These are phyloP conservation scores for Bellardia bayeri DNA, from an alignment of 2,888 invertebrate species.

Conservation along the genomic window DNA sequence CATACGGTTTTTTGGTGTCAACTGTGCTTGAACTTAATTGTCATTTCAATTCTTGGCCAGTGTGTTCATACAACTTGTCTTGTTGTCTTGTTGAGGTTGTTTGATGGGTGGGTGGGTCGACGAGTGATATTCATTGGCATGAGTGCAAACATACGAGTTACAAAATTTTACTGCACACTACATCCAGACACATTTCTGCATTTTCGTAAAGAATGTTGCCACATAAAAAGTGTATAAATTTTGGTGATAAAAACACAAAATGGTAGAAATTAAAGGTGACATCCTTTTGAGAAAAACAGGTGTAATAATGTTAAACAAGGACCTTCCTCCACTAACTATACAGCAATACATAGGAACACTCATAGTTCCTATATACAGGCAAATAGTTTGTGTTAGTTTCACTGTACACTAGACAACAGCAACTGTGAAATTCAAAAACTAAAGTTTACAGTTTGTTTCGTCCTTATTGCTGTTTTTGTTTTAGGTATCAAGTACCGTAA, in stretches of 20 bases:
- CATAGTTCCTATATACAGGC: not conserved
- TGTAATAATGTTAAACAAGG: slow-evolving; percentile 26
- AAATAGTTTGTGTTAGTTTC: not conserved
- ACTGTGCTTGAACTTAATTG: slow-evolving; percentile 61
- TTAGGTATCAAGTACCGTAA: slow-evolving; percentile 30
- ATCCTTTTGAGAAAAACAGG: slow-evolving; percentile 22
- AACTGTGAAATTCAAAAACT: slow-evolving; percentile 6
- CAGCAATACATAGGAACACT: not conserved
- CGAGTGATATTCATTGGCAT: not conserved
- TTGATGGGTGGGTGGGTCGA: slow-evolving; percentile 9
- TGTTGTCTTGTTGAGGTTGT: slow-evolving; percentile 46
- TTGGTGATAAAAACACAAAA: slow-evolving; percentile 32
- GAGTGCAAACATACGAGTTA: not conserved
- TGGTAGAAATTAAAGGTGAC: slow-evolving; percentile 42
- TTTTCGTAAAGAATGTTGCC: not conserved
- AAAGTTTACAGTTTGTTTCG: slow-evolving; percentile 20
- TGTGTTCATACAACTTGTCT: slow-evolving; percentile 32
- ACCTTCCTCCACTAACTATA: not conserved
- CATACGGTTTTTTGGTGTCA: slow-evolving; percentile 44
- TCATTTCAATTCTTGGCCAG: slow-evolving; percentile 34
- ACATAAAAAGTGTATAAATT: slow-evolving; percentile 32
- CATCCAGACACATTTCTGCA: slow-evolving; percentile 6
- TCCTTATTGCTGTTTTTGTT: not conserved
- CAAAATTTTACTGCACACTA: not conserved
- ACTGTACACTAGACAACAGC: not conserved